These are phyloP conservation scores for Tetragnatha montana DNA, from an alignment of 2,888 invertebrate genomes.

Conservation along the genomic window DNA sequence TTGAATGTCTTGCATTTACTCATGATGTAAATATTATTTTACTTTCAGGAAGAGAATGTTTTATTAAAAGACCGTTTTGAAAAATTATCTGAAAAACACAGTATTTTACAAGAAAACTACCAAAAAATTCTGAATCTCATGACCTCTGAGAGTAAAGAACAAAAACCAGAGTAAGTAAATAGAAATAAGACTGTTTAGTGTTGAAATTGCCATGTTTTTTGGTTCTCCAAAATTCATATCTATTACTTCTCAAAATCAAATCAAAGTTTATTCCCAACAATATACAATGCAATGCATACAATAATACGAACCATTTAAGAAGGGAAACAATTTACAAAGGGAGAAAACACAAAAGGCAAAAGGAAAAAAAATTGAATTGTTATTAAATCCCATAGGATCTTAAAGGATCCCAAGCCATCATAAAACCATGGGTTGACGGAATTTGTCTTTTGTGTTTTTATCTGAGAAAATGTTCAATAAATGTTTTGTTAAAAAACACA, in stretches of 20 bases:
- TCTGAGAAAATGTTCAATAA: neutral
- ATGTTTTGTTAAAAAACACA: neutral
- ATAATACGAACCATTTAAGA: too few species aligned
- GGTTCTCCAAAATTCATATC: neutral
- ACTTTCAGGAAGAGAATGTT: slow-evolving; percentile 28
- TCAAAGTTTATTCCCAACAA: neutral
- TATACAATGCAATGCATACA: too few species aligned
- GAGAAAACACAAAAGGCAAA: too few species aligned
- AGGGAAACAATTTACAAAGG: too few species aligned
- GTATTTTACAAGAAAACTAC: slow-evolving; percentile 29
- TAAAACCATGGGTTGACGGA: too few species aligned
- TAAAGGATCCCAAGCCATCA: neutral
- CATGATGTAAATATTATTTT: neutral
- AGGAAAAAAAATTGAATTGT: neutral
- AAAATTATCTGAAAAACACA: slow-evolving; percentile 3
- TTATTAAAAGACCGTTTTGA: slow-evolving; percentile 12
- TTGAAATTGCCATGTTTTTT: neutral
- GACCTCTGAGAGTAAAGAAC: neutral
- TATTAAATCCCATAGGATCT: neutral
- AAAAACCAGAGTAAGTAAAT: slow-evolving; percentile 6
- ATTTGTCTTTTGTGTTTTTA: neutral
- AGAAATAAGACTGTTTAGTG: neutral
- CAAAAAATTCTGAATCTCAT: slow-evolving; percentile 30
- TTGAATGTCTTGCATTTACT: neutral
- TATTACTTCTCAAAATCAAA: neutral